Percentiles rank a stretch among this genome's conserved stretches.
phyloP scores from a whole-genome alignment of 2,797 vertebrate species.

The Galago senegalensis region DNA sequence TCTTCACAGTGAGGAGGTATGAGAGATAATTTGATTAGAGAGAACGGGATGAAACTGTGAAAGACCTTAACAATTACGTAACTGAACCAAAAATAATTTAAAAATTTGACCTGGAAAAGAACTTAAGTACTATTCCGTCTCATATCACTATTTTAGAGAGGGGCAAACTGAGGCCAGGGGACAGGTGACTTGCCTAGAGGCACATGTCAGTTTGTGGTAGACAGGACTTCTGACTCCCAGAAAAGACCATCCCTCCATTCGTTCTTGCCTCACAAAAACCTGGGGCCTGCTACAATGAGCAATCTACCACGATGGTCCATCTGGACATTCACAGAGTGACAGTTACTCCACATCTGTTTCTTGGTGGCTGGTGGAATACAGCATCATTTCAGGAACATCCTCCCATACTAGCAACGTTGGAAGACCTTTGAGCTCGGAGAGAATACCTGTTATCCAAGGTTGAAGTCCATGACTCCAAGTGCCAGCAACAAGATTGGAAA shows the following conservation, averaged over 20 bases:
- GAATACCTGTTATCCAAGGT: neutral
- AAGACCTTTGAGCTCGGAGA: neutral
- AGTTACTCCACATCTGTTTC: neutral
- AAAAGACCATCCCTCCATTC: neutral
- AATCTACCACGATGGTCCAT: neutral
- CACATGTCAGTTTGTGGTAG: neutral
- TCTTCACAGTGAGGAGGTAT: neutral
- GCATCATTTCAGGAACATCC: neutral
- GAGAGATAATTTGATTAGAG: neutral
- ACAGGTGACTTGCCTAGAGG: neutral
- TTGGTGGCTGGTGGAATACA: neutral
- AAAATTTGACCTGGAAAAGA: neutral
- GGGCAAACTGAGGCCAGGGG: neutral
- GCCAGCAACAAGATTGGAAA: neutral
- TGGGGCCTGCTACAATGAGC: neutral
- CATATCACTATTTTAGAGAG: neutral
- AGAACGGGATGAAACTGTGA: neutral
- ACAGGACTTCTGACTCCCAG: neutral
- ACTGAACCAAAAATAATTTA: neutral
- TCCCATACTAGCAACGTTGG: neutral
- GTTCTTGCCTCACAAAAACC: neutral
- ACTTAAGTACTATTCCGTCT: neutral
- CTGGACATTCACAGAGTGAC: neutral
- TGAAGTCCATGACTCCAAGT: no score
- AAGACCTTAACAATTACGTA: neutral